Evolutionary conservation across 2,888 invertebrate species (phyloP).

Genomic region (Notodromas monacha): DNA sequence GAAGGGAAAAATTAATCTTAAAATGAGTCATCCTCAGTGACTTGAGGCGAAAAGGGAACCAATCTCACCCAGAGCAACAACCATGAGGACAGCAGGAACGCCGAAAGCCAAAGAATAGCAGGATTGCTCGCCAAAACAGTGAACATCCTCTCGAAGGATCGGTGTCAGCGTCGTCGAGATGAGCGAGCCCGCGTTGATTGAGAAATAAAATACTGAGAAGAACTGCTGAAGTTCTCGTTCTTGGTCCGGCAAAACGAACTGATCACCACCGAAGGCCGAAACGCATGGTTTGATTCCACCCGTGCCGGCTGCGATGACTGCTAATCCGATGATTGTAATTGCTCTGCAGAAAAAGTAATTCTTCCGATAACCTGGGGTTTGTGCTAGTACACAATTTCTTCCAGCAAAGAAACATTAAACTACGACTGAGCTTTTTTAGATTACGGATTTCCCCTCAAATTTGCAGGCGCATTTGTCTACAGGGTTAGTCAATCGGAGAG

Average conservation of each 20-base stretch:
- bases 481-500: no score
- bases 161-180: conserved; percentile 64
- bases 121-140: conserved; percentile 36
- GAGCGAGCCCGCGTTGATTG: conserved; percentile 59
- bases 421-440: no score
- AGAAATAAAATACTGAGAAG: conserved; percentile 76
- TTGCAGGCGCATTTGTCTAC: no score
- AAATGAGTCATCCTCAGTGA: background rate
- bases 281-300: conserved; percentile 91
- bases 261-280: conserved; percentile 77
- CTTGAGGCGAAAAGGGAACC: background rate
- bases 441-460: no score
- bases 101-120: conserved; percentile 65
- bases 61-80: conserved; percentile 38
- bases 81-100: conserved; percentile 55
- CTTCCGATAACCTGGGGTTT: no score
- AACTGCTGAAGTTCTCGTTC: conserved; percentile 40
- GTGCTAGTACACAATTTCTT: no score
- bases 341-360: no score
- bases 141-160: conserved; percentile 38
- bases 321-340: conserved; percentile 28
- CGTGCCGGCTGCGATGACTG: conserved; percentile 52
- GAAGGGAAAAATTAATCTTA: background rate
- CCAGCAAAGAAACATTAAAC: no score
- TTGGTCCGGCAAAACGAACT: conserved; percentile 49